These are phyloP conservation scores for Idaea dimidiata DNA, from an alignment of 2,888 invertebrate species.

Conservation along the genomic window DNA sequence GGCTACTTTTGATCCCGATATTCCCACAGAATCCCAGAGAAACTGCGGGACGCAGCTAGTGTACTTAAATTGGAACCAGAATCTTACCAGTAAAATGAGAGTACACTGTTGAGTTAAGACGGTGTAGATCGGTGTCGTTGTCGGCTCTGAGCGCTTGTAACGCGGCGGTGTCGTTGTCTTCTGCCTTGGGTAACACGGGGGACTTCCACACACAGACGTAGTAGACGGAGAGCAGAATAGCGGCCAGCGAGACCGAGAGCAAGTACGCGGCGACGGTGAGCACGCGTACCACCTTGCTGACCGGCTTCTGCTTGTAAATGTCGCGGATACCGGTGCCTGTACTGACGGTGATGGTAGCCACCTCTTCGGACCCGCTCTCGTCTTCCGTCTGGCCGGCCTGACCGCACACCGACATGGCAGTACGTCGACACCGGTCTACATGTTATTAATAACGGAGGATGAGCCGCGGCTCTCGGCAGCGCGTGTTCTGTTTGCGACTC, in stretches of 20 bases:
- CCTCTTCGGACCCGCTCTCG: constrained; percentile 57
- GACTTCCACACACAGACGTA: constrained; percentile 90
- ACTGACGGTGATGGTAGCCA: constrained; percentile 25
- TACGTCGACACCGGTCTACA: constrained; percentile 35
- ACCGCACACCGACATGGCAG: constrained; percentile 64
- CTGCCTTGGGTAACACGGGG: constrained; percentile 76
- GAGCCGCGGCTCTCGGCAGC: constrained; percentile 40
- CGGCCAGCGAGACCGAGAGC: constrained; percentile 92
- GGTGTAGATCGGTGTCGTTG: constrained; percentile 8
- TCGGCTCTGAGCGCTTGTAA: constrained; percentile 24
- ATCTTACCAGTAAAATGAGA: constrained; percentile 20
- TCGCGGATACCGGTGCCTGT: constrained; percentile 50
- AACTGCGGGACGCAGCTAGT: no score
- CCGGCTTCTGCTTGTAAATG: constrained; percentile 63
- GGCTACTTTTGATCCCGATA: no score
- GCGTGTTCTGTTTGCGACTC: constrained; percentile 57
- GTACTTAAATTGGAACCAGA: background rate
- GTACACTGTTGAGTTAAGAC: constrained; percentile 2
- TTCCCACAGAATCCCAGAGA: no score
- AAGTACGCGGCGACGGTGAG: constrained; percentile 91
- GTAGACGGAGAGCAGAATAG: constrained; percentile 89
- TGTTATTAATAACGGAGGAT: constrained; percentile 38
- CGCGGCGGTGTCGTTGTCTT: constrained; percentile 35
- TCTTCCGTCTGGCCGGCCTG: constrained; percentile 58
- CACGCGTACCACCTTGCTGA: constrained; percentile 79